Evolutionary conservation across 1,140 invertebrate genomes (phyloP).

Genomic region (Apocrypta bakeri): DNA sequence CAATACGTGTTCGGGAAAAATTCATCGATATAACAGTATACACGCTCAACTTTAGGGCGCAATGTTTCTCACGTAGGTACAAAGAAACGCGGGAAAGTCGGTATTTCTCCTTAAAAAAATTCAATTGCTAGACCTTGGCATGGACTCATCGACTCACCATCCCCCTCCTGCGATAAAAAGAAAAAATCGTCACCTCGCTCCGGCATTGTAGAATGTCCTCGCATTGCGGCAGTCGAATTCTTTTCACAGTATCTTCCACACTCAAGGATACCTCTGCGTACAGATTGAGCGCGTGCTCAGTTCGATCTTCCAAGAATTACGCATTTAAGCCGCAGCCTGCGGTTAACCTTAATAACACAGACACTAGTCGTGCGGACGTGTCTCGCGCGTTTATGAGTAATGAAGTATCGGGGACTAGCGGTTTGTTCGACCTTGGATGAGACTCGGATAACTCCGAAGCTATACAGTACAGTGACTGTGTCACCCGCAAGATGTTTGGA

Average conservation of each 20-base stretch:
- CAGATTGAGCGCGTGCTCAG: neutral
- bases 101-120: neutral
- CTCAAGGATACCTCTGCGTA: neutral
- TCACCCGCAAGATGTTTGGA: neutral
- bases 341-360: constrained; percentile 13
- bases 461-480: neutral
- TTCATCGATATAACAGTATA: too few relatives aligned
- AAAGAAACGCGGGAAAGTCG: neutral
- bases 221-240: neutral
- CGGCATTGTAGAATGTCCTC: neutral
- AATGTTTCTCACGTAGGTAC: too few relatives aligned
- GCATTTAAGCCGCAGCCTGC: neutral
- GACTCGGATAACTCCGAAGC: neutral
- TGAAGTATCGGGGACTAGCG: neutral
- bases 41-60: too few relatives aligned
- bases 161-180: neutral
- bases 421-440: neutral
- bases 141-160: neutral
- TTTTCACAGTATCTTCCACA: neutral
- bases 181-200: neutral
- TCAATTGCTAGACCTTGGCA: neutral
- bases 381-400: neutral
- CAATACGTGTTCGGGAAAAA: too few relatives aligned
- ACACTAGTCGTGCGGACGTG: neutral
- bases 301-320: constrained; percentile 2